Conservation (phyloP, 2,888 invertebrate species). For the Cyclophora punctaria region DNA sequence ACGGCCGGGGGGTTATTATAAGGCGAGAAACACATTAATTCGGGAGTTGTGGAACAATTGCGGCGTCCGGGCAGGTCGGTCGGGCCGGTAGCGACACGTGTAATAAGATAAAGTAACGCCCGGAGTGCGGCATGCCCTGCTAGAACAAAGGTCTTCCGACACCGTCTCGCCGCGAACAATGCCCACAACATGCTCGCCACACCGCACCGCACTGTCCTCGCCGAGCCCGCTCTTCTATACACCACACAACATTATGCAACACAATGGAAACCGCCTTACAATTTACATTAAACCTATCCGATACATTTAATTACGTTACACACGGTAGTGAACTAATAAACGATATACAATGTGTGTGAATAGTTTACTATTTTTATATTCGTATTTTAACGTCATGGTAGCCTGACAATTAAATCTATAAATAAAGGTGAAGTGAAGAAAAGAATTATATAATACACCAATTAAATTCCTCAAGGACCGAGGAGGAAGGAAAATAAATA, state of each 20-base stretch:
- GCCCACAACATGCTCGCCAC: constrained; percentile 29
- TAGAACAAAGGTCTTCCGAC: constrained; percentile 63
- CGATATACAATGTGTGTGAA: no score
- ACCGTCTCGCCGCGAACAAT: constrained; percentile 43
- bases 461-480: no score
- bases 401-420: no score
- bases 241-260: constrained; percentile 20
- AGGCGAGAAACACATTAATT: constrained; percentile 47
- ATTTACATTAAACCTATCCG: constrained; percentile 7
- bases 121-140: constrained; percentile 36
- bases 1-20: constrained; percentile 35
- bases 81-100: constrained; percentile 55
- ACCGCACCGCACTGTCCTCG: constrained; percentile 26
- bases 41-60: constrained; percentile 48
- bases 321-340: not conserved
- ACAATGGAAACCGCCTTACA: constrained; percentile 7
- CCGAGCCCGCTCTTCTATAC: constrained; percentile 32
- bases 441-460: no score
- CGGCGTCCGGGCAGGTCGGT: constrained; percentile 51
- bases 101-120: constrained; percentile 63
- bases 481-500: no score
- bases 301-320: constrained; percentile 2
- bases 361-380: no score
- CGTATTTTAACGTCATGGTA: no score
- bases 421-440: no score